Conservation (phyloP, 2,113 vertebrate genomes). For the Hyaena hyaena region DNA sequence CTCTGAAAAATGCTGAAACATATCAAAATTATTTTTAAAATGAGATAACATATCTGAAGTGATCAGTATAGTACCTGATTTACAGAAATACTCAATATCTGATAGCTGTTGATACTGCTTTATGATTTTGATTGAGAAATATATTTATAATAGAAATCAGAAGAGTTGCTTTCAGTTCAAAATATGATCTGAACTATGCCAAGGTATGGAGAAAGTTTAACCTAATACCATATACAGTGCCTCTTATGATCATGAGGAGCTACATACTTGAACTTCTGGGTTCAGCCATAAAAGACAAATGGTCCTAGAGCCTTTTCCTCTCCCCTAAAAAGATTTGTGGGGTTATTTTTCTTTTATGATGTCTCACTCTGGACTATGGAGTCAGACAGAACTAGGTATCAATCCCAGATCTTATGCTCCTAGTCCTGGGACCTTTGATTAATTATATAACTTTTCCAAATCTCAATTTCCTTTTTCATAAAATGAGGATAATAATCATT, state of each 20-base stretch:
- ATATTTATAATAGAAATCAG: neutral
- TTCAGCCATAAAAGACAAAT: neutral
- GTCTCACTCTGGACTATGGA: neutral
- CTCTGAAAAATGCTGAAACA: neutral
- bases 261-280: neutral
- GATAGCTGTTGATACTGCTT: neutral
- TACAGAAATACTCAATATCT: neutral
- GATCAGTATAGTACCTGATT: neutral
- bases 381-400: neutral
- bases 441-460: neutral
- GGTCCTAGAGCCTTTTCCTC: neutral
- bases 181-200: neutral
- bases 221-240: neutral
- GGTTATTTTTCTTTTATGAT: neutral
- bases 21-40: neutral
- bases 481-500: neutral
- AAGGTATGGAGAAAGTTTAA: neutral
- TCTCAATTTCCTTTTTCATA: constrained; percentile 23
- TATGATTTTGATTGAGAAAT: constrained; percentile 3
- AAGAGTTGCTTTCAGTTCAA: neutral
- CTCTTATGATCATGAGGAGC: neutral
- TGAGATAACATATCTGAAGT: neutral
- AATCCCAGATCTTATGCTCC: neutral
- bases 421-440: neutral
- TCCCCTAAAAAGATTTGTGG: neutral